A percentile compares a stretch with the other conserved stretches of the same genome.
These are phyloP conservation scores for Odontothrips loti DNA, from an alignment of 2,888 invertebrate genomes.

Conservation along the genomic window DNA sequence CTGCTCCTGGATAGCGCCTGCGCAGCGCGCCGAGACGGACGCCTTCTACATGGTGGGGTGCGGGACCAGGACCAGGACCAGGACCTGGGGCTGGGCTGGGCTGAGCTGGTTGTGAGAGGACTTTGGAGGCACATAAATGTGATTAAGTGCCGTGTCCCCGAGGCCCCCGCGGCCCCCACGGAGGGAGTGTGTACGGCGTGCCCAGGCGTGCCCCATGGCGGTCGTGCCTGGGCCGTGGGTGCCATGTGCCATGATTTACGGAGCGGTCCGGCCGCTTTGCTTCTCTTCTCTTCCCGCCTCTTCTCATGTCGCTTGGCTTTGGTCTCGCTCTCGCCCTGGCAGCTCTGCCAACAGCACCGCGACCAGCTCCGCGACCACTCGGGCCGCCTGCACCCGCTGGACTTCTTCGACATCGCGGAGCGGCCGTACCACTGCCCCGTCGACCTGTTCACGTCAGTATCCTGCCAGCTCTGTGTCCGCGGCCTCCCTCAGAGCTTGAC, in stretches of 20 bases:
- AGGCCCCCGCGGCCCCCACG: too few relatives aligned
- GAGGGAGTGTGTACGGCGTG: too few relatives aligned
- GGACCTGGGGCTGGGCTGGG: too few relatives aligned
- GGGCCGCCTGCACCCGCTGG: conserved; percentile 55
- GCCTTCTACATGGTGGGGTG: background rate
- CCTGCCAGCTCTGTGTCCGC: background rate
- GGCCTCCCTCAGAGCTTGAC: background rate
- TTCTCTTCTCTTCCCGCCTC: background rate
- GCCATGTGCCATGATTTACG: background rate
- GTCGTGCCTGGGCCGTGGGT: too few relatives aligned
- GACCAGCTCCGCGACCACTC: conserved; percentile 59
- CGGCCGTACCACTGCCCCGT: background rate
- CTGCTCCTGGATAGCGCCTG: conserved; percentile 16
- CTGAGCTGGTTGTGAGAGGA: too few relatives aligned
- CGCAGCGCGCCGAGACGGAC: conserved; percentile 12
- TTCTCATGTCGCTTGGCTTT: background rate
- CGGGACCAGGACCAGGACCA: background rate
- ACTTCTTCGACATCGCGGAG: conserved; percentile 53
- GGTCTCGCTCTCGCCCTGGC: conserved; percentile 14
- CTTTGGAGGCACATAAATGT: too few relatives aligned
- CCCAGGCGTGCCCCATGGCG: too few relatives aligned
- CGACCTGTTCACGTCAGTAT: conserved; percentile 13
- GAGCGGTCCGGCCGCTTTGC: background rate
- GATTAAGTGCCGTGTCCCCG: too few relatives aligned
- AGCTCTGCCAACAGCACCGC: conserved; percentile 58